These are phyloP conservation scores for Crossaster papposus DNA, from an alignment of 53 echinoderm and acorn worm species.

Conservation along the genomic window DNA sequence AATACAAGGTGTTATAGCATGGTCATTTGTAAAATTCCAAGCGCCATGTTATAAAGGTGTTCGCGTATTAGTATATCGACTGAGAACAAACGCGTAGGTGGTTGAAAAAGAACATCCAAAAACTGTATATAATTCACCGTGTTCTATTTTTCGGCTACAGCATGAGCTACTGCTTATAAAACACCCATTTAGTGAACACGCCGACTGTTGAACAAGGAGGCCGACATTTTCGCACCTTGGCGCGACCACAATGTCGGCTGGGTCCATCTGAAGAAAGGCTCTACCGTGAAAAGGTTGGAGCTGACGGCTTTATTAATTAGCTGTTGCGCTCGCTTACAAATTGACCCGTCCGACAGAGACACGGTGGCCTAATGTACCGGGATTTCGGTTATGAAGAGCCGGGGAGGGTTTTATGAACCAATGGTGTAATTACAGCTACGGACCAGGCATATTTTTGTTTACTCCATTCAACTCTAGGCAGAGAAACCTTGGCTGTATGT, in stretches of 20 bases:
- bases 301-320: conserved; percentile 20
- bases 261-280: background rate
- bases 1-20: too few relatives aligned
- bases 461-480: background rate
- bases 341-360: background rate
- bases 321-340: background rate
- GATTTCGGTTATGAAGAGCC: background rate
- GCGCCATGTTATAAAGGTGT: too few relatives aligned
- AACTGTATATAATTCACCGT: too few relatives aligned
- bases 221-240: conserved; percentile 38
- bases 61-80: too few relatives aligned
- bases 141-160: background rate
- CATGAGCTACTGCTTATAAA: background rate
- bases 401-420: background rate
- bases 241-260: conserved; percentile 17
- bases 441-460: background rate
- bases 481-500: background rate
- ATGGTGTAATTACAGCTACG: background rate
- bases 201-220: background rate
- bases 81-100: too few relatives aligned
- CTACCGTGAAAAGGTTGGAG: background rate
- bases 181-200: background rate
- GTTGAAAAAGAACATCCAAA: too few relatives aligned
- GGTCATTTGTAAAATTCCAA: too few relatives aligned
- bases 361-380: background rate